phyloP scores from a whole-genome alignment of 2,113 vertebrate species.

The Andinoacara biseriatus region DNA sequence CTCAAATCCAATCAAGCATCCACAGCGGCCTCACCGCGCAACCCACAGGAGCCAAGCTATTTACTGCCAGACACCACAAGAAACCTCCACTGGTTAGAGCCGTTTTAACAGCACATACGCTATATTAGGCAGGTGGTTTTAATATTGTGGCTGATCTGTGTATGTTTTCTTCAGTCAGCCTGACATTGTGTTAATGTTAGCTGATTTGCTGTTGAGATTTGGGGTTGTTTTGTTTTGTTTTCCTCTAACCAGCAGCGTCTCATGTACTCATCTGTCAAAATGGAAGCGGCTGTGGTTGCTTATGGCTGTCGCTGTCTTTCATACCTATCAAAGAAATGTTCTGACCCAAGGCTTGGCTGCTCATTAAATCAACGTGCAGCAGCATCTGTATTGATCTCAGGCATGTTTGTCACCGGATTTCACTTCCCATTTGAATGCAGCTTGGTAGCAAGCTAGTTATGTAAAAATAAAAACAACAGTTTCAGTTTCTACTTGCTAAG shows the following conservation, averaged over 20 bases:
- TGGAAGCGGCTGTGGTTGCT: neutral
- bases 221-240: neutral
- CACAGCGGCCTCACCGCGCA: neutral
- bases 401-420: neutral
- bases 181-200: neutral
- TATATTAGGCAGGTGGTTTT: neutral
- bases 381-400: neutral
- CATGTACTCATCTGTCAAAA: neutral
- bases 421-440: neutral
- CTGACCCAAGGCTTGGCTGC: neutral
- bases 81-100: neutral
- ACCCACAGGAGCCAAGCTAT: neutral
- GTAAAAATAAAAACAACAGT: neutral
- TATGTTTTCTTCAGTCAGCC: constrained; percentile 6
- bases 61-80: constrained; percentile 12
- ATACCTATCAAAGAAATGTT: neutral
- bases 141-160: constrained; percentile 1
- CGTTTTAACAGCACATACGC: neutral
- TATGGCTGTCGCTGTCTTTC: neutral
- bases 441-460: neutral
- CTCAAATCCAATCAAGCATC: neutral
- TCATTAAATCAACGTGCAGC: neutral
- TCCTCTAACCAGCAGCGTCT: neutral
- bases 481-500: neutral
- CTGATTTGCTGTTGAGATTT: constrained; percentile 7